phyloP scores from a whole-genome alignment of 2,113 vertebrate genomes.

The Podarcis cretensis region DNA sequence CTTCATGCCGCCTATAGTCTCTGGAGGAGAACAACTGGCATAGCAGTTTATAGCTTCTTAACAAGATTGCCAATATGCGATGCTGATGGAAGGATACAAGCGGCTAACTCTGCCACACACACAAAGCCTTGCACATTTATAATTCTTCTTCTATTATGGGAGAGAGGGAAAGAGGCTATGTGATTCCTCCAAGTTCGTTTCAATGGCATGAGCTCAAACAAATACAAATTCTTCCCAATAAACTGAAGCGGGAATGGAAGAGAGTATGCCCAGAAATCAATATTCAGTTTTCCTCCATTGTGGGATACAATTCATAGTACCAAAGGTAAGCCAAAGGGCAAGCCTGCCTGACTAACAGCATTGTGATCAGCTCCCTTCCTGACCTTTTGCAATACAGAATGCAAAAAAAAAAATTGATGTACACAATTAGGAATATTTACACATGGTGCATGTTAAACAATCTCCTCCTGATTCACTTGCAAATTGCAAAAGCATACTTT shows the following conservation, averaged over 20 bases:
- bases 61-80: neutral
- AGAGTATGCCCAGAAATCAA: neutral
- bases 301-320: neutral
- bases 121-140: neutral
- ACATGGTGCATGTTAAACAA: neutral
- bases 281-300: neutral
- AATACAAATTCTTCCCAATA: neutral
- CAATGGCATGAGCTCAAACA: neutral
- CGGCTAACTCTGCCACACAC: too few species aligned
- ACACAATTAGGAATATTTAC: too few species aligned
- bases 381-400: neutral
- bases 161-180: neutral
- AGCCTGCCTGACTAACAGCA: neutral
- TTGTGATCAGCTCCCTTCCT: neutral
- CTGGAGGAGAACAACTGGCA: neutral
- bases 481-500: neutral
- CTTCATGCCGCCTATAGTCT: neutral
- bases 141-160: neutral
- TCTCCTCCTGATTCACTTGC: neutral
- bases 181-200: neutral
- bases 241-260: neutral
- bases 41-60: neutral
- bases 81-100: neutral
- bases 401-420: neutral
- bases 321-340: too few species aligned